A percentile compares a stretch with the other conserved stretches of the same genome.
Evolutionary conservation across 1,140 invertebrate genomes (phyloP).

Genomic region (Bemisia tabaci): DNA sequence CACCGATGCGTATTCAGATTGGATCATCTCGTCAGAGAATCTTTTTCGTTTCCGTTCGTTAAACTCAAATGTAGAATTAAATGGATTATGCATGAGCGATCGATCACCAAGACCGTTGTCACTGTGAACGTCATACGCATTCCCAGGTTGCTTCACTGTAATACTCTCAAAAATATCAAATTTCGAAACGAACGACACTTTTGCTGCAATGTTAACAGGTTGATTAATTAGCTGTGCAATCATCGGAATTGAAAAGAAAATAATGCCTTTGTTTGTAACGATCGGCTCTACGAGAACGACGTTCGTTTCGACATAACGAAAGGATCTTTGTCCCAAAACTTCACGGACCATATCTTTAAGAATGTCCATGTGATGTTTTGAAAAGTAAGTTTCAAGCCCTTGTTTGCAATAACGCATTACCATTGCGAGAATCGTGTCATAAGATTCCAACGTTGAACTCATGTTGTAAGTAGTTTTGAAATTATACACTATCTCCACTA

Average conservation of each 20-base stretch:
- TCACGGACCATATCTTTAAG: not conserved
- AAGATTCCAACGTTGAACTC: not conserved
- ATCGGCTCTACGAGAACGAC: not conserved
- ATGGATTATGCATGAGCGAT: too few relatives aligned
- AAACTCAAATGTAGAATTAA: too few relatives aligned
- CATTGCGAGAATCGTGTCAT: not conserved
- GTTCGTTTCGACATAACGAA: not conserved
- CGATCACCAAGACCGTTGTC: too few relatives aligned
- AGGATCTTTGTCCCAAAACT: not conserved
- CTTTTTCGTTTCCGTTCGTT: too few relatives aligned
- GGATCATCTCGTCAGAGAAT: too few relatives aligned
- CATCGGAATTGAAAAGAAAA: not conserved
- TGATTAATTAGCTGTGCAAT: not conserved
- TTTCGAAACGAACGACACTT: not conserved
- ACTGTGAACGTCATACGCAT: too few relatives aligned
- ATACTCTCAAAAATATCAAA: not conserved
- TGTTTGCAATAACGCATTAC: not conserved
- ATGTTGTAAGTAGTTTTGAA: not conserved
- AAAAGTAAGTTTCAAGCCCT: not conserved
- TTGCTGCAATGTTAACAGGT: not conserved
- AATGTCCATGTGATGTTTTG: not conserved
- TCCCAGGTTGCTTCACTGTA: too few relatives aligned
- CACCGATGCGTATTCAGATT: too few relatives aligned
- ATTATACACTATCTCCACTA: too few relatives aligned
- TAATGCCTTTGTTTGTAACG: not conserved